Evolutionary conservation across 2,888 invertebrate genomes (phyloP), one percentile per base, ranked within the genome.

Genomic region (Xylota segnis): DNA sequence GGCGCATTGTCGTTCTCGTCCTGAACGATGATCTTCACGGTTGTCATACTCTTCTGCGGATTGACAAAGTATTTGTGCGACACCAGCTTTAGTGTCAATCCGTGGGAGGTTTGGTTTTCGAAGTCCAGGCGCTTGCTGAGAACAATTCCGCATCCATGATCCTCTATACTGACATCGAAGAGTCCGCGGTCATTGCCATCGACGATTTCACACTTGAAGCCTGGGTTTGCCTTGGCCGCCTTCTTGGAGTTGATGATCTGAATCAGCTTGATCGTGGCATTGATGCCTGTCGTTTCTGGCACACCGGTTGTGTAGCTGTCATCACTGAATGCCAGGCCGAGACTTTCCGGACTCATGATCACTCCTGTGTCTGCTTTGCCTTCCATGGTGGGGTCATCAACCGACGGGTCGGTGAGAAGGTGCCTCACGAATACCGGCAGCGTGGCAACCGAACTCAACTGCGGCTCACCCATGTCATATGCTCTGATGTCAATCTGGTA

Each of bases 1-100:
- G 98, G 98, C 0, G 94, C 94, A 91, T 98, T 98, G 90, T 98
- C 98, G 90, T 98, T 98, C 0, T 97, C 95, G 91, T 98, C 98
- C 79, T 92, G 92, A 0, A 98, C 96, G 87, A 96, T 96, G 0
- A 98, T 95, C 87, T 96, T 96, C 0, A 98, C 94, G 89, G 94
- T 94, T 0, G 97, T 95, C 23, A 94, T 94, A 88, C 95, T 96
- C 87, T 94, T 95, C 47, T 95, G 95, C 0, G 96, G 96, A 91
- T 97, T 97, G 29, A 97, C 95, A 5, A 96, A 94, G 1, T 97
- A 97, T 87, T 96, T 95, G 32, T 96, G 94, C 0, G 97, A 97
- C 88, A 96, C 95, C 0, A 98, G 93, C 88, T 95, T 95, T 10
- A 98, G 94, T 90, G 96, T 95, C 52, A 97, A 92, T 2, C 94